Conservation (phyloP, 1,140 invertebrate species). For the Pseudomyrmex flavicornis region DNA sequence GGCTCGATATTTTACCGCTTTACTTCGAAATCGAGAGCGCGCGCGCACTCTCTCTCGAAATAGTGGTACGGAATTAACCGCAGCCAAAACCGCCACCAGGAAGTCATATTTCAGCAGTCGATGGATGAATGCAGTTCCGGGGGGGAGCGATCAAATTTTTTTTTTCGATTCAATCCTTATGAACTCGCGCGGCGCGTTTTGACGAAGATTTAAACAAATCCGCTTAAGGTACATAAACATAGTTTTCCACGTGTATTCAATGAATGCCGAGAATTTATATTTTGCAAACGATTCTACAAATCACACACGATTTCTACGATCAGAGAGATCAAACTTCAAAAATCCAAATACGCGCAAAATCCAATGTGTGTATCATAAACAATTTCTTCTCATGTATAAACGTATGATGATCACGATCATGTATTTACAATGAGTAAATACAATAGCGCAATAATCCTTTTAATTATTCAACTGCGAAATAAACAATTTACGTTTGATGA, state of each 20-base stretch:
- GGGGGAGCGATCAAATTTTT: constrained; percentile 9
- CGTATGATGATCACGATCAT: no score
- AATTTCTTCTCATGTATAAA: background rate
- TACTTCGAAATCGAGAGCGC: background rate
- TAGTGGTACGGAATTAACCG: constrained; percentile 50
- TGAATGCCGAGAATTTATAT: constrained; percentile 7
- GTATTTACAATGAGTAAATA: no score
- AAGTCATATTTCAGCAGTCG: constrained; percentile 46
- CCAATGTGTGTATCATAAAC: background rate
- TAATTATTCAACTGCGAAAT: background rate
- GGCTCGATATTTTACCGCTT: constrained; percentile 15
- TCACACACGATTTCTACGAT: background rate
- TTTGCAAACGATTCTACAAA: background rate
- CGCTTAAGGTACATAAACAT: constrained; percentile 28
- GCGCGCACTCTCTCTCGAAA: constrained; percentile 34
- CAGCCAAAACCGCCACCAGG: constrained; percentile 17
- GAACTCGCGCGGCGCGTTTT: constrained; percentile 32
- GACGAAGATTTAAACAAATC: constrained; percentile 5
- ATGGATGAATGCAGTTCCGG: constrained; percentile 32
- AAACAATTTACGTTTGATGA: constrained; percentile 3
- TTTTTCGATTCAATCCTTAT: constrained; percentile 10
- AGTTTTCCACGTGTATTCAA: background rate
- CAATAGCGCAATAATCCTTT: background rate
- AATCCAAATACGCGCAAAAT: background rate
- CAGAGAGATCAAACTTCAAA: background rate